phyloP scores from a whole-genome alignment of 2,113 vertebrate genomes.

The Saguinus imperator region DNA sequence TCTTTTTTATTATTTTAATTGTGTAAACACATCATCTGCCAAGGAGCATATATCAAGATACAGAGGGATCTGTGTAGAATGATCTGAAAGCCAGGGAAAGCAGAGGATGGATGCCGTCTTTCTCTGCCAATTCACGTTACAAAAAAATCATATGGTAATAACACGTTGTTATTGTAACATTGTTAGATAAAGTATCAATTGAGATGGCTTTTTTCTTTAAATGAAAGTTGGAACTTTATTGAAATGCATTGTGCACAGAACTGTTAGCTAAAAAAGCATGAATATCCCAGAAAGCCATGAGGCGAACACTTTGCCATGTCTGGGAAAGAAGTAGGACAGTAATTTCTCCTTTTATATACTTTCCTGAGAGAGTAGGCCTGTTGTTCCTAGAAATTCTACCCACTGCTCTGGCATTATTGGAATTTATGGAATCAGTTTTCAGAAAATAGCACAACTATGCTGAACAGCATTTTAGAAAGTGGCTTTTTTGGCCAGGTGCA shows the following conservation, averaged over 20 bases:
- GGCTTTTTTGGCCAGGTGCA: background rate
- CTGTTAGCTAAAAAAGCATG: background rate
- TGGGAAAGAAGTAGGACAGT: background rate
- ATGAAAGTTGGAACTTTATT: constrained; percentile 29
- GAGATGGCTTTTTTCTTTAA: background rate
- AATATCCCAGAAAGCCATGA: background rate
- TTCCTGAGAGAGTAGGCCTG: background rate
- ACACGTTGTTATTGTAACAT: background rate
- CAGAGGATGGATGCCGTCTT: background rate
- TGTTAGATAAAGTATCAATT: background rate
- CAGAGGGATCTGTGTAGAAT: background rate
- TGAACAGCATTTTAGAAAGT: background rate
- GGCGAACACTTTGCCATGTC: background rate
- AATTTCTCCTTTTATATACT: background rate
- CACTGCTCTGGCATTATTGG: background rate
- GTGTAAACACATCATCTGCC: background rate
- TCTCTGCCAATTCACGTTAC: background rate
- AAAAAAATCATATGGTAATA: background rate
- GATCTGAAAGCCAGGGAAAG: background rate
- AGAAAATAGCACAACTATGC: constrained; percentile 7
- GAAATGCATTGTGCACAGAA: background rate
- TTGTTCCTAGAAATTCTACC: background rate
- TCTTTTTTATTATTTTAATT: constrained; percentile 22
- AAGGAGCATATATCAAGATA: background rate
- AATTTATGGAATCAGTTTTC: background rate